Evolutionary conservation across 1,140 invertebrate species (phyloP).

Genomic region (Watersipora subatra): DNA sequence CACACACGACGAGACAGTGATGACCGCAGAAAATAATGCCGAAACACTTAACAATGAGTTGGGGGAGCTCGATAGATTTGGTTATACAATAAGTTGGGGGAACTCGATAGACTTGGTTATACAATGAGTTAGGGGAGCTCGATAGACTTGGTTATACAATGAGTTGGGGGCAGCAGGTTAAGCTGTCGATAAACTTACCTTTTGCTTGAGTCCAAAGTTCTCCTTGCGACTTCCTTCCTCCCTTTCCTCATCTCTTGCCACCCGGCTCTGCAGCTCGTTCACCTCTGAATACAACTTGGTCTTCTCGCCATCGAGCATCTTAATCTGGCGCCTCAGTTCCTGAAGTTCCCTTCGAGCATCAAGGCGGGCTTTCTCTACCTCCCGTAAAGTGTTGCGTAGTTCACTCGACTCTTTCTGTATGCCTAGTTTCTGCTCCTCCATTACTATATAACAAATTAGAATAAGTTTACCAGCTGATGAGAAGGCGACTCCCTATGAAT

Average conservation of each 20-base stretch:
- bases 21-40: no score
- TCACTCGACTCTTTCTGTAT: constrained; percentile 54
- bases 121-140: no score
- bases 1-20: no score
- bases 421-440: constrained; percentile 60
- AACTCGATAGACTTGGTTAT: no score
- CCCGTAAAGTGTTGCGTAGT: constrained; percentile 58
- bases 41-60: no score
- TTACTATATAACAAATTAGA: constrained; percentile 42
- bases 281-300: constrained; percentile 47
- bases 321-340: constrained; percentile 36
- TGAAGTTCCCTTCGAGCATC: constrained; percentile 39
- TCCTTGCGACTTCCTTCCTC: constrained; percentile 54
- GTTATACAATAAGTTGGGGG: no score
- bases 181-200: constrained; percentile 19
- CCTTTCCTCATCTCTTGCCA: constrained; percentile 57
- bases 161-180: no score
- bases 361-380: constrained; percentile 54
- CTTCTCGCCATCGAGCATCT: constrained; percentile 37
- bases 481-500: no score
- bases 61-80: no score
- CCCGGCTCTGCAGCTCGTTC: constrained; percentile 61
- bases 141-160: no score
- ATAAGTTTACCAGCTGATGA: not conserved
- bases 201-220: constrained; percentile 39